phyloP scores from a whole-genome alignment of 2,888 invertebrate genomes.

The Hemaris fuciformis region DNA sequence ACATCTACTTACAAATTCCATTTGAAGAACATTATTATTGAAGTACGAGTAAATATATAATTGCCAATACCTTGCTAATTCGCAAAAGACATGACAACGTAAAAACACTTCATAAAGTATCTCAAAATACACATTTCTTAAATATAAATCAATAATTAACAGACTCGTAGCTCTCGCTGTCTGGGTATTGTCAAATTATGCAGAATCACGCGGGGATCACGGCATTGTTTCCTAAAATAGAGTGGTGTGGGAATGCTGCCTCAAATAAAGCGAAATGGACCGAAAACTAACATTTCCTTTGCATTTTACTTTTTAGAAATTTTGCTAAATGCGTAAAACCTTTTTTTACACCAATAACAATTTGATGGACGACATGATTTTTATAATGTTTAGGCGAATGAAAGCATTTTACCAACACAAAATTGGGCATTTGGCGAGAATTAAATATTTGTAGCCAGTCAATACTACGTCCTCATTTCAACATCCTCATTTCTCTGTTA shows the following conservation, averaged over 20 bases:
- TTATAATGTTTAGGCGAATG: too few relatives aligned
- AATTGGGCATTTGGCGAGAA: too few relatives aligned
- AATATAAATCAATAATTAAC: conserved; percentile 62
- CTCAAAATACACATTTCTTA: not conserved
- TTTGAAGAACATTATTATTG: too few relatives aligned
- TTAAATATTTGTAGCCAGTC: too few relatives aligned
- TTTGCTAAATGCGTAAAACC: not conserved
- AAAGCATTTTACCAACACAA: too few relatives aligned
- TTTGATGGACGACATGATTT: too few relatives aligned
- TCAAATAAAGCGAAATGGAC: conserved; percentile 59
- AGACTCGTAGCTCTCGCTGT: conserved; percentile 42
- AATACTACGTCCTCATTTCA: too few relatives aligned
- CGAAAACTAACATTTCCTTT: conserved; percentile 26
- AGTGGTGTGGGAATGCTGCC: conserved; percentile 61
- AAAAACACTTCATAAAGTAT: not conserved
- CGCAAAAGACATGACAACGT: not conserved
- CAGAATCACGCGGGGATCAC: conserved; percentile 77
- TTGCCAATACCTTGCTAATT: not conserved
- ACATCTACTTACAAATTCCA: not conserved
- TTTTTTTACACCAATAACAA: too few relatives aligned
- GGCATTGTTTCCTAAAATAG: conserved; percentile 76
- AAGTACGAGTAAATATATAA: not conserved
- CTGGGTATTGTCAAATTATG: conserved; percentile 68
- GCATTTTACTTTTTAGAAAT: not conserved
- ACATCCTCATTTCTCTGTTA: too few relatives aligned